Evolutionary conservation across 2,797 vertebrate genomes (phyloP), one percentile per base, ranked within the genome.

Genomic region (Pampus argenteus): DNA sequence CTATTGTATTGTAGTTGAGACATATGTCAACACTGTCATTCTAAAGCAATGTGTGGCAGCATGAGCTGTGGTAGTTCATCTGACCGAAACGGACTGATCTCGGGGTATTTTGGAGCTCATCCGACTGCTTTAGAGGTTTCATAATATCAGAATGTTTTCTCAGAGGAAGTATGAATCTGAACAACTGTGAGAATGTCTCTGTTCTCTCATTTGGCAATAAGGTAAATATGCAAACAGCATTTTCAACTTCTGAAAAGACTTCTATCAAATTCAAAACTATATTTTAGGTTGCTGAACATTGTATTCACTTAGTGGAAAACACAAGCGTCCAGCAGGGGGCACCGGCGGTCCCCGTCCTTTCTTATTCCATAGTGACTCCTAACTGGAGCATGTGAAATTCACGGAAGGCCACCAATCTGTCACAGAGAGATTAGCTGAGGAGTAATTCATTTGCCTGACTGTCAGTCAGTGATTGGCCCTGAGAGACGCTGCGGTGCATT

Each of bases 81-180:
- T n/a, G 9, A 42, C 6, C 47, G 42, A 34, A 42, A 52, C 56
- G 28, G 3, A 6, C 10, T 34, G 18, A 15, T 23, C 25, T 36
- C 18, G 47, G 36, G 23, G 26, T 44, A 18, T 50, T 57, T 47
- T 45, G 47, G 9, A 56, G n/a, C 59, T 55, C 13, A 48, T 73
- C 20, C 7, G 47, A 50, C 23, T 17, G 23, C 4, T 25, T 45
- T 15, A 26, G 18, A 63, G 17, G 66, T 79, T 61, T 79, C 72
- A 54, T 50, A 52, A 69, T 15, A 52, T 17, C 17, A 38, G 42
- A 76, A 70, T 40, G 40, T 63, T 67, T 75, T 61, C 10, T 60
- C 45, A 20, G 54, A 65, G 70, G 66, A 81, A 71, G 65, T 72
- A 5, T 36, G 15, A 28, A 45, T 51, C 28, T 20, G 18, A 36